Evolutionary conservation across 92 coral and sea anemone species (phyloP).

Genomic region (Galaxea fascicularis): DNA sequence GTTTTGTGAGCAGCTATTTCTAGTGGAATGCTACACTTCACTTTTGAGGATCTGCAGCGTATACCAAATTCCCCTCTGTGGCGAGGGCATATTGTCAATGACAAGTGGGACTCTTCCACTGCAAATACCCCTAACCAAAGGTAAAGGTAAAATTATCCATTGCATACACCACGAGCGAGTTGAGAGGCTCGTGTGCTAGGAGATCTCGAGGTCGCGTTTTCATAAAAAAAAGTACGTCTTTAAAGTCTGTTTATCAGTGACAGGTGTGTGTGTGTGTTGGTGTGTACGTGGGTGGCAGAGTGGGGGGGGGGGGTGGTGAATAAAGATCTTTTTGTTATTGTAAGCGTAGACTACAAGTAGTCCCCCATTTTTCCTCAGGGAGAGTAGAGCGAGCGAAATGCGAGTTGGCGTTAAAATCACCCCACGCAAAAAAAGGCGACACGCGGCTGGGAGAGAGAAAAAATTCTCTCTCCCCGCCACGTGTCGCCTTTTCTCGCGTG

Average conservation of each 20-base stretch:
- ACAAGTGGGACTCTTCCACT: conserved; percentile 36
- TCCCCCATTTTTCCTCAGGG: too few relatives aligned
- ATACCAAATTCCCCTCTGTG: conserved; percentile 49
- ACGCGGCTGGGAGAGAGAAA: too few relatives aligned
- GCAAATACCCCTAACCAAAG: conserved; percentile 21
- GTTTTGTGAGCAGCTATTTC: conserved; percentile 53
- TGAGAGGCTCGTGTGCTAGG: conserved; percentile 14
- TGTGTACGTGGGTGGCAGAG: conserved; percentile 7
- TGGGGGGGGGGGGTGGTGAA: too few relatives aligned
- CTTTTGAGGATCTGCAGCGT: conserved; percentile 47
- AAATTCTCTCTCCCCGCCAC: too few relatives aligned
- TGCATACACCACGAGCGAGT: conserved; percentile 6
- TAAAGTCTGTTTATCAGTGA: not conserved
- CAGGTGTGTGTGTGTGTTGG: conserved; percentile 1
- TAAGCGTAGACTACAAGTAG: too few relatives aligned
- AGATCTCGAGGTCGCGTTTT: conserved; percentile 10
- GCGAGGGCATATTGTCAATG: conserved; percentile 50
- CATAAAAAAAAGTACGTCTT: not conserved
- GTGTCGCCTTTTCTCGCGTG: not conserved
- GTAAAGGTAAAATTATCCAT: not conserved
- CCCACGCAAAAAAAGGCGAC: too few relatives aligned
- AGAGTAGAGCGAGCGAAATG: too few relatives aligned
- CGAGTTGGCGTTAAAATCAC: too few relatives aligned
- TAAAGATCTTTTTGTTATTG: too few relatives aligned
- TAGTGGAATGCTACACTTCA: conserved; percentile 54